These are phyloP conservation scores for Timema podura DNA, from an alignment of 2,888 invertebrate species.

Conservation along the genomic window DNA sequence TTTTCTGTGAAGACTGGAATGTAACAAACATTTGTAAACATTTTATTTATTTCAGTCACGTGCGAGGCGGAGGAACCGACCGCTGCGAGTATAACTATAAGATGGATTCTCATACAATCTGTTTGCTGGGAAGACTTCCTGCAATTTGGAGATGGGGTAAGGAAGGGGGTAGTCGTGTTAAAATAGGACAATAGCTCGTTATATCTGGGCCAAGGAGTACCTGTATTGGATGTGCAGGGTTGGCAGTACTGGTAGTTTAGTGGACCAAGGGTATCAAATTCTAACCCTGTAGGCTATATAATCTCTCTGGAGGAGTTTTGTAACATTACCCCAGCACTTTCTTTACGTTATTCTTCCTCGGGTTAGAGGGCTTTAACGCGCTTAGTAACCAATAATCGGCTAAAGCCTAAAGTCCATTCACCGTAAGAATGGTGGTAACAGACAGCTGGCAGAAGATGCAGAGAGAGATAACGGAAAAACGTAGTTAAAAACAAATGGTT, in stretches of 20 bases:
- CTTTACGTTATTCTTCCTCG: too few relatives aligned
- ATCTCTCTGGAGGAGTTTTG: too few relatives aligned
- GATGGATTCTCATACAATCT: conserved; percentile 53
- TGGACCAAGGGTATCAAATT: not conserved
- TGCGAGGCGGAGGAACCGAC: conserved; percentile 44
- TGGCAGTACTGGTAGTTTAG: not conserved
- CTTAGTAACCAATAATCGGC: too few relatives aligned
- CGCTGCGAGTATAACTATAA: conserved; percentile 45
- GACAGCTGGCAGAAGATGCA: too few relatives aligned
- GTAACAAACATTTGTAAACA: not conserved
- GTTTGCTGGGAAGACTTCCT: conserved; percentile 51
- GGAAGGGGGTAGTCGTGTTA: not conserved
- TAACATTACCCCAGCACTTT: too few relatives aligned
- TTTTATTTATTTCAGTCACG: conserved; percentile 12
- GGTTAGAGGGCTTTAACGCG: too few relatives aligned
- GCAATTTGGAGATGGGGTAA: conserved; percentile 14
- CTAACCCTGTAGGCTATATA: not conserved
- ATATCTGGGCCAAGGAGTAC: not conserved
- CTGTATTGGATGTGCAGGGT: not conserved
- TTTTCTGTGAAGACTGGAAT: not conserved
- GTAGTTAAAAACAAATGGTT: too few relatives aligned
- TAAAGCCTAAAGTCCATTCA: too few relatives aligned
- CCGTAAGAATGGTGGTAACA: too few relatives aligned
- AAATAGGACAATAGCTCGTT: not conserved
- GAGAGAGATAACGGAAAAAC: too few relatives aligned